phyloP scores from a whole-genome alignment of 2,797 vertebrate genomes.

The Poecilia picta region DNA sequence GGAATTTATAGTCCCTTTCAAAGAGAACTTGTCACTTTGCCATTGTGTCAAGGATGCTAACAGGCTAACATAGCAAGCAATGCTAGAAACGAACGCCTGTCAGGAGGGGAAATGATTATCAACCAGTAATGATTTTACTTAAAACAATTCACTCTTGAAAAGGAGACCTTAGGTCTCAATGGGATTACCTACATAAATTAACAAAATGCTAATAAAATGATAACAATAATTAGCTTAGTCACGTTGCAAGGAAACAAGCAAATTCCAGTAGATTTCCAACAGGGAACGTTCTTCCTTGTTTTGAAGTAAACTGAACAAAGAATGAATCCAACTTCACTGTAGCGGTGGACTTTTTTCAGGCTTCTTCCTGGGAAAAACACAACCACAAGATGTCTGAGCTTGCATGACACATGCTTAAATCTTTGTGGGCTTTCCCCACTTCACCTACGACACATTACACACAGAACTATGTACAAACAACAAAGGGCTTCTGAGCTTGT shows the following conservation, averaged over 20 bases:
- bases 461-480: slow-evolving; percentile 39
- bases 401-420: slow-evolving; percentile 57
- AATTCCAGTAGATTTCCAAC: not conserved
- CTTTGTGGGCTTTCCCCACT: slow-evolving; percentile 38
- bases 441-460: slow-evolving; percentile 40
- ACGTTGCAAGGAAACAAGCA: not conserved
- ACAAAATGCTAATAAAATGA: not conserved
- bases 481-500: slow-evolving; percentile 33
- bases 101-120: not conserved
- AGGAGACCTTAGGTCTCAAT: not conserved
- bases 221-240: not conserved
- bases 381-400: slow-evolving; percentile 54
- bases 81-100: slow-evolving; percentile 48
- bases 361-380: slow-evolving; percentile 34
- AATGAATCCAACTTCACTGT: slow-evolving; percentile 35
- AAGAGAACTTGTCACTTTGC: slow-evolving; percentile 12
- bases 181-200: not conserved
- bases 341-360: slow-evolving; percentile 60
- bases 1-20: not conserved
- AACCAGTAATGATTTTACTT: not conserved
- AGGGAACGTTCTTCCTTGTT: not conserved
- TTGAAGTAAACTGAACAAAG: not conserved
- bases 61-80: slow-evolving; percentile 27
- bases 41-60: slow-evolving; percentile 36
- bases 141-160: not conserved